Conservation (phyloP, 2,113 vertebrate genomes). For the Aplodontia rufa region DNA sequence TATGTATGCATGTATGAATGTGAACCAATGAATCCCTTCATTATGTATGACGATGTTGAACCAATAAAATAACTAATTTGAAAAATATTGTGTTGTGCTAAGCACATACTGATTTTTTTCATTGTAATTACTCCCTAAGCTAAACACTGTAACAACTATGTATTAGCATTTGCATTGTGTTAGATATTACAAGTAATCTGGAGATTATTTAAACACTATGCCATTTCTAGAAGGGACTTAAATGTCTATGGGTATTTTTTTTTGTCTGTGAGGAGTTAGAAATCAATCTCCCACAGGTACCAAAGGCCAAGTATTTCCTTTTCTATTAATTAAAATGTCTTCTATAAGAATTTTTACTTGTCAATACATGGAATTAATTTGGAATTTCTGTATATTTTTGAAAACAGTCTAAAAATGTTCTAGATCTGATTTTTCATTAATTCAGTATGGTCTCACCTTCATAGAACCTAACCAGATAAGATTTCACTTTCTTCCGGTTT, state of each 20-base stretch:
- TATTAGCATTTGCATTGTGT: not conserved
- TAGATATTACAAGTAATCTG: not conserved
- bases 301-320: not conserved
- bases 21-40: too few relatives aligned
- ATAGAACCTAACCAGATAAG: not conserved
- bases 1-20: too few relatives aligned
- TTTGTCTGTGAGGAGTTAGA: not conserved
- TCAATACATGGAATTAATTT: not conserved
- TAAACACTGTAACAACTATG: not conserved
- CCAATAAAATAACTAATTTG: too few relatives aligned
- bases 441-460: not conserved
- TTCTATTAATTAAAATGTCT: not conserved
- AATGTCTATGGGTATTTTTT: not conserved
- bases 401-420: slow-evolving; percentile 18
- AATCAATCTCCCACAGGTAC: not conserved
- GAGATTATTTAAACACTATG: not conserved
- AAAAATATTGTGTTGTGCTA: not conserved
- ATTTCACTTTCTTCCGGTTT: not conserved
- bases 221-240: not conserved
- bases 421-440: slow-evolving; percentile 13
- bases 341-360: slow-evolving; percentile 9
- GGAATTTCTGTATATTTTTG: not conserved
- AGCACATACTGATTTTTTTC: not conserved
- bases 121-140: not conserved
- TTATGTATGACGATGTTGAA: too few relatives aligned